Evolutionary conservation across 1,140 invertebrate genomes (phyloP).

Genomic region (Apis laboriosa): DNA sequence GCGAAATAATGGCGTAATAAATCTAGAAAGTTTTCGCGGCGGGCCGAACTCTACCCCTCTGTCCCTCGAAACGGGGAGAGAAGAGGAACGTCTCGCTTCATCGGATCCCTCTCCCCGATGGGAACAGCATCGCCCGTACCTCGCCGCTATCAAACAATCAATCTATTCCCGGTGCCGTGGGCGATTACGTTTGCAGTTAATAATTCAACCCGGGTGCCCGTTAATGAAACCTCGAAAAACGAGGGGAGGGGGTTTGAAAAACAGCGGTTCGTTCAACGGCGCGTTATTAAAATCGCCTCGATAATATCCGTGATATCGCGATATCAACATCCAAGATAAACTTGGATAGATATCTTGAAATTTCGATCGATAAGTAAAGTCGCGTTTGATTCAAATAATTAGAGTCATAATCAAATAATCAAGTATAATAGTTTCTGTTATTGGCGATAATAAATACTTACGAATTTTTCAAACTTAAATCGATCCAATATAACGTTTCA

Average conservation of each 20-base stretch:
- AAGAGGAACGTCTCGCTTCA: conserved; percentile 25
- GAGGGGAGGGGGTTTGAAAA: not conserved
- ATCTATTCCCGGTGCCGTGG: conserved; percentile 35
- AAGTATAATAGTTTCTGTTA: no score
- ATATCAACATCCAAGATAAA: no score
- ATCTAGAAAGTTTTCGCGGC: conserved; percentile 64
- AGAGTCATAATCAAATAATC: no score
- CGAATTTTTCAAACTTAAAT: no score
- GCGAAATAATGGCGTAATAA: conserved; percentile 72
- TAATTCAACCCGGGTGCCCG: conserved; percentile 13
- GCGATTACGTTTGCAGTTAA: conserved; percentile 46
- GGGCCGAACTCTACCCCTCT: not conserved
- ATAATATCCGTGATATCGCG: no score
- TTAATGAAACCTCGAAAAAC: conserved; percentile 26
- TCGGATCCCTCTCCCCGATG: conserved; percentile 31
- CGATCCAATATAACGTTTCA: no score
- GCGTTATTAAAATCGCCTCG: no score
- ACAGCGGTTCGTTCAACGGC: no score
- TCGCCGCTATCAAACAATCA: conserved; percentile 39
- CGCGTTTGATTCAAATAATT: no score
- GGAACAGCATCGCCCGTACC: not conserved
- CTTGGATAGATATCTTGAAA: no score
- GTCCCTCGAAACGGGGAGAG: not conserved
- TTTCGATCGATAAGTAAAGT: no score
- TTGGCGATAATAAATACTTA: no score